Base-by-base conservation (phyloP, 2,888 invertebrate genomes). In the Actias luna region DNA sequence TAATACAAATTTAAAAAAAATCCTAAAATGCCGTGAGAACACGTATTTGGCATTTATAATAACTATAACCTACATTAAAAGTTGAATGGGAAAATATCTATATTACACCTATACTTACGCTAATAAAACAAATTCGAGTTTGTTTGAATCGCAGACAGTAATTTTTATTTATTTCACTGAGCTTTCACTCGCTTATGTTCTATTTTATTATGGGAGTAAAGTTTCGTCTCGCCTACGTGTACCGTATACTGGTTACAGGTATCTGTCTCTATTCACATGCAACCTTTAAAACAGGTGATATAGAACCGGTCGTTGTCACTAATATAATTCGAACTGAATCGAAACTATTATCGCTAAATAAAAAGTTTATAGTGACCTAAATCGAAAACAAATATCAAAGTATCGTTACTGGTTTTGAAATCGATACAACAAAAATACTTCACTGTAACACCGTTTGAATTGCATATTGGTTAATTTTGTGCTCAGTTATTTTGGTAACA, bases 401-500 rank as follows among this genome's bases (percentile, higher is more conserved):
- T 12, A 22, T 22, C 10, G 22, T 2, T 25, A 50, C 16, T 10
- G 25, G 22, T 50, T 50, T 50, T 25, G 12, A 25, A 25, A 4
- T 50, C 25, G 25, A 22, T 12, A 50, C 46, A n/a, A 25, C 25
- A 22, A 50, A 25, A 50, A 50, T 50, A 50, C 46, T 50, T 50
- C 22, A 50, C 22, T 50, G 46, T 66, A 69, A 75, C 65, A 73
- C 72, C 35, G 63, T 52, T 69, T 72, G 67, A 73, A 72, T 70
- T 68, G 72, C 62, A 66, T 69, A 68, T 66, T 67, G 69, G 68
- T 67, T 76, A 69, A 73, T 75, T 68, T 79, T 79, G 78, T 77
- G 76, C 78, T 36, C 52, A 65, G 90, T 87, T 91, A 91, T 91
- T 90, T 90, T 85, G 83, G 91, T 89, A 85, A 85, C 85, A 82